Base-by-base conservation (phyloP, 2,888 invertebrate species). In the Dichetophora obliterata region DNA sequence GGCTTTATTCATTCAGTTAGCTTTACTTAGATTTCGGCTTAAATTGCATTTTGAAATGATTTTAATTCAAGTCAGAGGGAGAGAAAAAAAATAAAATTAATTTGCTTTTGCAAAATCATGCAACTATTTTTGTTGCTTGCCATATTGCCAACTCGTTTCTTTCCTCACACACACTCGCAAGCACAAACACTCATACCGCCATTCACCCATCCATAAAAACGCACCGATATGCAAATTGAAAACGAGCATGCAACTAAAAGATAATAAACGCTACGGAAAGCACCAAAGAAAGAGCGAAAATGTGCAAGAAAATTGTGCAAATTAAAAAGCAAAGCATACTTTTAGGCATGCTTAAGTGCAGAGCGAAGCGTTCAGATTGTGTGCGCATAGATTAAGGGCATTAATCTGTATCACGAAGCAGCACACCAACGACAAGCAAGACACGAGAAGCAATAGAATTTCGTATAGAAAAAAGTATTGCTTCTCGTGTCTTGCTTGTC, bases 311-410 rank as follows among this genome's bases (percentile, higher is more conserved):
- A 11, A 24, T 19, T 59, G 57, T 22, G 57, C 22, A 59, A 59
- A 59, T 59, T n/a, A 59, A 59, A 59, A 27, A 43, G 22, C 54
- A 27, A 22, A 22, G 57, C 57, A 22, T 19, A 27, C n/a, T 59
- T n/a, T 19, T 59, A 59, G 57, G 57, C 57, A 19, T 22, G 31
- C n/a, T 31, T 31, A 31, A 14, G 63, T 31, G 31, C 14, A 59
- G 57, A 59, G 24, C 24, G 24, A 22, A 59, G 57, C 57, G 11
- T 43, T 43, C 43, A 14, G 43, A 43, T 11, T 43, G 43, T 43
- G 43, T 43, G 43, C 43, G 57, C 57, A 63, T 63, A 63, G 63
- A 63, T 63, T 63, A 27, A n/a, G n/a, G n/a, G n/a, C n/a, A n/a
- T n/a, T n/a, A n/a, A n/a, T n/a, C n/a, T n/a, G n/a, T n/a, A n/a